These are phyloP conservation scores for Nomada fucata DNA, from an alignment of 2,888 invertebrate species.

Conservation along the genomic window DNA sequence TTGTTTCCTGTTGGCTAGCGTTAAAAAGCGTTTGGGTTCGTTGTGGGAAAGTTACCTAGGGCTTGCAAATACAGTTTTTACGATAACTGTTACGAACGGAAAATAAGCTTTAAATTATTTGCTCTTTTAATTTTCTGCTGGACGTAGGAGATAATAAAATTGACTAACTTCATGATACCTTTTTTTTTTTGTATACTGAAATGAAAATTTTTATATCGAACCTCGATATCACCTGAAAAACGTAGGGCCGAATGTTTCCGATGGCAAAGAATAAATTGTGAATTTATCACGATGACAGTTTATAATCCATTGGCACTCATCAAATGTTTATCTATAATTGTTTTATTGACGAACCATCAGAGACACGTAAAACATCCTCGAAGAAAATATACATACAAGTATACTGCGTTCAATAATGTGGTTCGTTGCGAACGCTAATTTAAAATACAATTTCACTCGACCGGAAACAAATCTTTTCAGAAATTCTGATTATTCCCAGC, in stretches of 20 bases:
- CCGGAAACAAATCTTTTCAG: too few species aligned
- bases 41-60: neutral
- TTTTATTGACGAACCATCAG: conserved; percentile 20
- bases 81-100: too few species aligned
- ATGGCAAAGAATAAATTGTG: neutral
- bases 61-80: neutral
- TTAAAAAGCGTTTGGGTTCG: neutral
- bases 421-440: too few species aligned
- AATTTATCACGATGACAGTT: neutral
- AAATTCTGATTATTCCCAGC: too few species aligned
- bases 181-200: too few species aligned
- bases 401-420: neutral
- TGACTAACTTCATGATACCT: too few species aligned
- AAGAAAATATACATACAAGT: neutral
- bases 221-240: neutral
- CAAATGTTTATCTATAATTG: conserved; percentile 5
- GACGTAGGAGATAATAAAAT: too few species aligned
- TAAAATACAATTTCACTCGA: too few species aligned
- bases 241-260: neutral
- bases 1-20: conserved; percentile 14
- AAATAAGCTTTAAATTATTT: too few species aligned
- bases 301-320: neutral
- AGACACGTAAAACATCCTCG: neutral
- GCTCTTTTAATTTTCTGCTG: too few species aligned
- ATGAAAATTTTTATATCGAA: neutral